Conservation (phyloP, 2,797 vertebrate species). For the Danio jaintianensis region DNA sequence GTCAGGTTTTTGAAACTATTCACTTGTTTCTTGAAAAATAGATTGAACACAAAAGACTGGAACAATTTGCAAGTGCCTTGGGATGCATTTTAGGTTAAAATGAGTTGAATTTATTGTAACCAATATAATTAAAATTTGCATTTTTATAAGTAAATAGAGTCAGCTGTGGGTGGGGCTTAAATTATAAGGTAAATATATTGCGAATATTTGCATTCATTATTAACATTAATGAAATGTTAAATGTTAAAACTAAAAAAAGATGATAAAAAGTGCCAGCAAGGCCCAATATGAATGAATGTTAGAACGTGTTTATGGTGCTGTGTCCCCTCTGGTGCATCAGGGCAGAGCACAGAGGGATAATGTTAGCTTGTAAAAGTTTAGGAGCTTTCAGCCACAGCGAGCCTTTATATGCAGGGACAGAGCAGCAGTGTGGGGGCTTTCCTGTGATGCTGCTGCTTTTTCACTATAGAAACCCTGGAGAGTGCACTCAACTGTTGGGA, state of each 20-base stretch:
- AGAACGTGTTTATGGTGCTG: constrained; percentile 48
- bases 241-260: not conserved
- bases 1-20: too few relatives aligned
- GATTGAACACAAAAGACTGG: not conserved
- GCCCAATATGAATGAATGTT: constrained; percentile 23
- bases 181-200: not conserved
- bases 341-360: constrained; percentile 60
- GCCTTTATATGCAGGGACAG: constrained; percentile 67
- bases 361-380: constrained; percentile 81
- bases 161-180: not conserved
- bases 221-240: not conserved
- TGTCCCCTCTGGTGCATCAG: constrained; percentile 47
- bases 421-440: constrained; percentile 54
- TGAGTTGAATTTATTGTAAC: not conserved
- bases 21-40: not conserved
- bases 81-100: not conserved
- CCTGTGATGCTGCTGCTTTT: constrained; percentile 16
- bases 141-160: too few relatives aligned
- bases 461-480: constrained; percentile 32
- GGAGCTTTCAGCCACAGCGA: constrained; percentile 64
- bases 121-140: not conserved
- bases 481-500: not conserved
- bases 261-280: not conserved
- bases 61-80: not conserved
- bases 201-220: not conserved